A percentile compares a stretch with the other conserved stretches of the same genome.
phyloP scores from a whole-genome alignment of 1,140 invertebrate genomes.

The Littorina saxatilis region DNA sequence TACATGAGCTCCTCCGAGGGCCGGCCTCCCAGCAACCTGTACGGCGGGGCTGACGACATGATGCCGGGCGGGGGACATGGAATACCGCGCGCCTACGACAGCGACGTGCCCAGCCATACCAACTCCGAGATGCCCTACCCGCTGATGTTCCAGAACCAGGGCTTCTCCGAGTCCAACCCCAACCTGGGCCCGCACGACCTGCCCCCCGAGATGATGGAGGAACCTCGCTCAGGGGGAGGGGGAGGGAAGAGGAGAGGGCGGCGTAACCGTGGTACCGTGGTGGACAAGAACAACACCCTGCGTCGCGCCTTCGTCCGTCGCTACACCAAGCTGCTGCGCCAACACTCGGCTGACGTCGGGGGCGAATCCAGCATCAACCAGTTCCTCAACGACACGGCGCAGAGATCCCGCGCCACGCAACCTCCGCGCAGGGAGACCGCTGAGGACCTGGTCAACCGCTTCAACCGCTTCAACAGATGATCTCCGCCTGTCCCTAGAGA shows the following conservation, averaged over 20 bases:
- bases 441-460: slow-evolving; percentile 50
- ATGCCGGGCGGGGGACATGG: neutral
- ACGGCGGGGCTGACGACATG: neutral
- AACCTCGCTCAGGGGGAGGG: no score
- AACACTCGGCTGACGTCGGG: slow-evolving; percentile 46
- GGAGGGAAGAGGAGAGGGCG: slow-evolving; percentile 30
- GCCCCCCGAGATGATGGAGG: neutral
- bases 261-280: slow-evolving; percentile 41
- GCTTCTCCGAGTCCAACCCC: slow-evolving; percentile 39
- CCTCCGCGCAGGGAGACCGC: slow-evolving; percentile 39
- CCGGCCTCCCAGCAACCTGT: slow-evolving; percentile 22
- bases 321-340: slow-evolving; percentile 54
- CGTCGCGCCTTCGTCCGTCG: slow-evolving; percentile 52
- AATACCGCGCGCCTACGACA: slow-evolving; percentile 28
- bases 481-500: neutral
- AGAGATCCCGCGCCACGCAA: slow-evolving; percentile 26
- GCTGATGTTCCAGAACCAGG: slow-evolving; percentile 48
- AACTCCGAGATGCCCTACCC: slow-evolving; percentile 40
- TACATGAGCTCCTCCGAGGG: slow-evolving; percentile 50
- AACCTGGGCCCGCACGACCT: neutral
- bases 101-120: slow-evolving; percentile 29
- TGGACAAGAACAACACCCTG: slow-evolving; percentile 59
- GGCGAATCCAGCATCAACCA: slow-evolving; percentile 43
- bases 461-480: slow-evolving; percentile 58
- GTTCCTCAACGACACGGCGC: slow-evolving; percentile 39